phyloP scores from a whole-genome alignment of 2,888 invertebrate species.

The Heliconius charithonia region DNA sequence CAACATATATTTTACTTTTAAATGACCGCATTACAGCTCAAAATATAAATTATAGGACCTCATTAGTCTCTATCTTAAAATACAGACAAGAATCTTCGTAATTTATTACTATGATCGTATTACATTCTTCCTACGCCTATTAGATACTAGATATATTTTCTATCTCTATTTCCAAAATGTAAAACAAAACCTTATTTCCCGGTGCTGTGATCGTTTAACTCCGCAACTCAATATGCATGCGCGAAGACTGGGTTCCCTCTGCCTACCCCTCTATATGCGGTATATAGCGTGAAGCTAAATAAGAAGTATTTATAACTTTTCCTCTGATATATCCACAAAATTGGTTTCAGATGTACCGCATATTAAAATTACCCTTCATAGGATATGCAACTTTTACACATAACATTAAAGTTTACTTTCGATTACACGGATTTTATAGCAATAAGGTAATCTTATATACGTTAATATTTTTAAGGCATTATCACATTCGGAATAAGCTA shows the following conservation, averaged over 20 bases:
- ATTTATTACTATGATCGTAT: not conserved
- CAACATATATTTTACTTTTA: not conserved
- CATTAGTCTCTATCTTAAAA: not conserved
- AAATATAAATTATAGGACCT: not conserved
- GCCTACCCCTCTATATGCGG: not conserved
- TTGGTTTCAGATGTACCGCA: conserved; percentile 31
- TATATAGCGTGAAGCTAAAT: not conserved
- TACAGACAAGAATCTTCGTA: not conserved
- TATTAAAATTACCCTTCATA: conserved; percentile 33
- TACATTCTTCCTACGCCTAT: not conserved
- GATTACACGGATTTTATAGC: not conserved
- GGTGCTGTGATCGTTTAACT: not conserved
- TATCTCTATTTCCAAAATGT: not conserved
- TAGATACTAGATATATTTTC: not conserved
- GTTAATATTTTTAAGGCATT: conserved; percentile 37
- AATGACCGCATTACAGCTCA: not conserved
- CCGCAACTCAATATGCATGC: not conserved
- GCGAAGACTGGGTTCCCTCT: not conserved
- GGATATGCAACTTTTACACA: not conserved
- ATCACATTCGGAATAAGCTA: conserved; percentile 33
- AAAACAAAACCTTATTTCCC: not conserved
- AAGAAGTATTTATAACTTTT: conserved; percentile 14
- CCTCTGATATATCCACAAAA: conserved; percentile 25
- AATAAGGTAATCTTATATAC: conserved; percentile 28
- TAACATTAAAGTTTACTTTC: conserved; percentile 20